Evolutionary conservation across 1,140 invertebrate genomes (phyloP).

Genomic region (Ridgeia piscesae): DNA sequence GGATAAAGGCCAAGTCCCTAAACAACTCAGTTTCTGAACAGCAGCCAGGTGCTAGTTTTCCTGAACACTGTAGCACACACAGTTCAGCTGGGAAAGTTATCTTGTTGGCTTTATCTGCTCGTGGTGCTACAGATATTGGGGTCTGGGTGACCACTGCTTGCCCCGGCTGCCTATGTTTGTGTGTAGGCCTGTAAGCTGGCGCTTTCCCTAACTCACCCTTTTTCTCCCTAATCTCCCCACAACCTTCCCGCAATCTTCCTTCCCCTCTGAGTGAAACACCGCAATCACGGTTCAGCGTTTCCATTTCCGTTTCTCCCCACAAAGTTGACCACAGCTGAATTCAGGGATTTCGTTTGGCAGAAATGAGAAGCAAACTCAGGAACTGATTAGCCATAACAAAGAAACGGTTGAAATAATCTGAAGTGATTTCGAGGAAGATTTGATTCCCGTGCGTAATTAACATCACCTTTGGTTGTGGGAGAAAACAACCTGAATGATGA

Average conservation of each 20-base stretch:
- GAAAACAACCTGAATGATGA: too few relatives aligned
- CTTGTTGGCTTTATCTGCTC: neutral
- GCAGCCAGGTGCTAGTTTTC: neutral
- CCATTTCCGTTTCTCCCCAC: neutral
- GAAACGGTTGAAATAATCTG: neutral
- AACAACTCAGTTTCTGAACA: neutral
- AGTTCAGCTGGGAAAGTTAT: neutral
- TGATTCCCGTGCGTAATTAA: too few relatives aligned
- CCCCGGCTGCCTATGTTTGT: neutral
- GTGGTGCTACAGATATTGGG: neutral
- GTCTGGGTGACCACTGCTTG: neutral
- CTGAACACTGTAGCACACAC: neutral
- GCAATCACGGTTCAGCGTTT: neutral
- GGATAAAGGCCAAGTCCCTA: neutral
- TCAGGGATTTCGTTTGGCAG: neutral
- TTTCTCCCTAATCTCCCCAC: neutral
- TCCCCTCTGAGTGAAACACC: neutral
- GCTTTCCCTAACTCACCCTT: too few relatives aligned
- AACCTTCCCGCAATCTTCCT: neutral
- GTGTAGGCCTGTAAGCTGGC: too few relatives aligned
- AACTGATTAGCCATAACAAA: neutral
- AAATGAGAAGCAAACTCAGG: neutral
- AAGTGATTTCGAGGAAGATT: neutral
- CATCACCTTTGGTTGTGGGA: too few relatives aligned
- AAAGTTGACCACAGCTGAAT: neutral